Conservation (phyloP, 92 coral and sea anemone genomes). For the Palythoa grandis region DNA sequence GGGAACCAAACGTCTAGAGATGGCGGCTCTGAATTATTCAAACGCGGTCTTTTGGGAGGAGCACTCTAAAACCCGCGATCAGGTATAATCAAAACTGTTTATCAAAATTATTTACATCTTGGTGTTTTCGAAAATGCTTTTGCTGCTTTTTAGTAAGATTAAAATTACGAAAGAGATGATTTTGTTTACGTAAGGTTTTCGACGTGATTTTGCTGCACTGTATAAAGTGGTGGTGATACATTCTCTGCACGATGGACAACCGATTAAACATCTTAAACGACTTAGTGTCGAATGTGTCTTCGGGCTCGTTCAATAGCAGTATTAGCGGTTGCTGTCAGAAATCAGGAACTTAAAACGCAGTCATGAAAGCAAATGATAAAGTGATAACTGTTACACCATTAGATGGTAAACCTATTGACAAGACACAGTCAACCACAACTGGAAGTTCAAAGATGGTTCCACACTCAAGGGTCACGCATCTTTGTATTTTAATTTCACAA, state of each 20-base stretch:
- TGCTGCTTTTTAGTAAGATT: not conserved
- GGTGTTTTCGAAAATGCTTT: slow-evolving; percentile 14
- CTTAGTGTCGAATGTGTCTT: slow-evolving; percentile 46
- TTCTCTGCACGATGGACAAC: slow-evolving; percentile 38
- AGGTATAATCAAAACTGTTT: slow-evolving; percentile 7
- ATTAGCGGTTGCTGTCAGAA: slow-evolving; percentile 51
- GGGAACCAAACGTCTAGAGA: not conserved
- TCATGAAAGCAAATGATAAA: slow-evolving; percentile 58
- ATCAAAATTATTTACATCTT: slow-evolving; percentile 6
- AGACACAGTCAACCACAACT: slow-evolving; percentile 15
- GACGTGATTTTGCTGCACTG: not conserved
- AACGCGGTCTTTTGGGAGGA: slow-evolving; percentile 2
- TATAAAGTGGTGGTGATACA: not conserved
- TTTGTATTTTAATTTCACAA: not conserved
- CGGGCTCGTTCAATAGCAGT: slow-evolving; percentile 40
- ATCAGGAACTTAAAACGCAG: slow-evolving; percentile 55
- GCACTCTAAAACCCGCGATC: slow-evolving; percentile 13
- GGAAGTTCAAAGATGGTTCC: slow-evolving; percentile 11
- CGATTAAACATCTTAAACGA: slow-evolving; percentile 37
- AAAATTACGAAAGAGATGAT: slow-evolving; percentile 14
- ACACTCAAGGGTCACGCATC: slow-evolving; percentile 23
- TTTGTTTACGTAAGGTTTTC: slow-evolving; percentile 18
- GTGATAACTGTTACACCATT: slow-evolving; percentile 71
- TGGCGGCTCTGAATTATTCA: slow-evolving; percentile 33
- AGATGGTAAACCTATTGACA: slow-evolving; percentile 43